A percentile compares a stretch with the other conserved stretches of the same genome.
Conservation (phyloP, 2,888 invertebrate species). For the Bibio marci region DNA sequence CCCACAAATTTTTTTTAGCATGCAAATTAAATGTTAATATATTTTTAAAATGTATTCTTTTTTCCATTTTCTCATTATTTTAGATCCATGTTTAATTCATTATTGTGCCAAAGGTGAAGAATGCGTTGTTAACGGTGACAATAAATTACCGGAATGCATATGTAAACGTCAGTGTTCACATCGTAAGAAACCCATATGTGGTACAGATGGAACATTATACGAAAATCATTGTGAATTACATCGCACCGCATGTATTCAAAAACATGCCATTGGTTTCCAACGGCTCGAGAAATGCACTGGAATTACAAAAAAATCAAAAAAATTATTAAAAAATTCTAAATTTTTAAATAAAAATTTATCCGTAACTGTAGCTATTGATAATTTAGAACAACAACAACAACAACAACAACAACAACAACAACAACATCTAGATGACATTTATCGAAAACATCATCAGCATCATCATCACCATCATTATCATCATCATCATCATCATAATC, state of each 20-base stretch:
- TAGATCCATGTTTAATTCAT: constrained; percentile 46
- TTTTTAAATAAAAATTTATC: no score
- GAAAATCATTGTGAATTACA: constrained; percentile 51
- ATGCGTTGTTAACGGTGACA: constrained; percentile 34
- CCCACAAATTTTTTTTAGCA: no score
- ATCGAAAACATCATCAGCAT: no score
- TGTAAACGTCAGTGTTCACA: constrained; percentile 39
- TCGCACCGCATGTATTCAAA: constrained; percentile 39
- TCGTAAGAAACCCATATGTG: constrained; percentile 42
- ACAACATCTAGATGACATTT: no score
- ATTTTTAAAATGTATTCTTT: no score
- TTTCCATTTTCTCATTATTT: no score
- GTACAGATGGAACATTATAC: constrained; percentile 47
- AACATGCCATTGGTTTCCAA: constrained; percentile 35
- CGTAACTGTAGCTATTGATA: not conserved
- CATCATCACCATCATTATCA: no score
- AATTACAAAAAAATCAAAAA: constrained; percentile 1
- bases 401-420: not conserved
- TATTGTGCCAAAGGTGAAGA: constrained; percentile 48
- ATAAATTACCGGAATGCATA: constrained; percentile 38
- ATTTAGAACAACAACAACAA: not conserved
- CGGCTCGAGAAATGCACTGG: constrained; percentile 32
- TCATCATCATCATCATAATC: no score
- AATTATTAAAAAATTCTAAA: no score
- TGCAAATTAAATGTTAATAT: no score